Base-by-base conservation (phyloP, 1,140 invertebrate genomes). In the Elymnias hypermnestra region DNA sequence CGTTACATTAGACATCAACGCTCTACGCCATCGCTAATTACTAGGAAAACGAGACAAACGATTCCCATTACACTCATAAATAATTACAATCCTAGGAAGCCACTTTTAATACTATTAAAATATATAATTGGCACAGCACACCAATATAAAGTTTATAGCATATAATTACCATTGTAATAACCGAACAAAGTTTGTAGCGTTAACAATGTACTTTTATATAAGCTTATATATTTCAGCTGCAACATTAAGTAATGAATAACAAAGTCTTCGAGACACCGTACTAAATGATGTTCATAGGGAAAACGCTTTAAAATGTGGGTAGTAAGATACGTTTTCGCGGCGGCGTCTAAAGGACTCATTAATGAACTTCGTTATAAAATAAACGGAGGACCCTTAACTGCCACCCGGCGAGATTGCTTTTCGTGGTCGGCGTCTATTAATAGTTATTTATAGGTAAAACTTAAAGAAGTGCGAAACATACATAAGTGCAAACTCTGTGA, bases 291-390 rank as follows among this genome's bases (percentile, higher is more conserved):
- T 17, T 47, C 36, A 44, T 40, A 43, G 56, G 51, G 28, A 54
- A 56, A 60, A 29, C 44, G 56, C 65, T 51, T 39, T 69, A 63
- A 37, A 12, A 10, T 21, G 22, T 39, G 29, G 21, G 43, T 18
- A 29, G 28, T 21, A 64, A 48, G 57, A 51, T 53, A 53, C 57
- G 62, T 63, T 68, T 67, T 73, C 40, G 54, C 25, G 25, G 29
- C 15, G 23, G 17, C 9, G 15, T n/a, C 25, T 13, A 19, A 19
- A 19, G 13, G 22, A 36, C 53, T 65, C 58, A 69, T 78, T 77
- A 76, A 77, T 72, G 72, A 73, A 65, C 55, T 71, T 67, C 68
- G 69, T 75, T 79, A 73, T 79, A 83, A 76, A 77, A 70, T 73
- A 71, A 72, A 56, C 54, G 63, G 66, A 69, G 59, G 60, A 68